Conservation (phyloP, 2,888 invertebrate genomes). For the Acanthococcus lagerstroemiae region DNA sequence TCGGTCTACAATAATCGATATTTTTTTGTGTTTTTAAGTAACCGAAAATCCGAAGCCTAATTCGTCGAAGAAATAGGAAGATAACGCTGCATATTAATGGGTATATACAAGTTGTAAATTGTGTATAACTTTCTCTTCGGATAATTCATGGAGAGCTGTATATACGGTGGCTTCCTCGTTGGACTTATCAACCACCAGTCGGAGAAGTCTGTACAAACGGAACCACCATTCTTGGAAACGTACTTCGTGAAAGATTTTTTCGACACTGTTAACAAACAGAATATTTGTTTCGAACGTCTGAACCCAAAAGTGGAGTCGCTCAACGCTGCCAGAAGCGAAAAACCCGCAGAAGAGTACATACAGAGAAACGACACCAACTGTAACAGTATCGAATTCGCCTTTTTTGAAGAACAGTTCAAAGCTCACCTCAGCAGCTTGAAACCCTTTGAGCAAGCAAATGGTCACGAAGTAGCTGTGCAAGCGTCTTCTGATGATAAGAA, state of each 20-base stretch:
- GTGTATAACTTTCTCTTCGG: too few relatives aligned
- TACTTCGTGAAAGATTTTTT: slow-evolving; percentile 24
- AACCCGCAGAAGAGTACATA: slow-evolving; percentile 7
- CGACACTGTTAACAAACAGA: slow-evolving; percentile 12
- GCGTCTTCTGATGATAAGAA: not conserved
- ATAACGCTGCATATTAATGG: too few relatives aligned
- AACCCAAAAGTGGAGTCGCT: not conserved
- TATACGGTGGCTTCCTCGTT: slow-evolving; percentile 5
- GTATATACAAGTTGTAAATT: too few relatives aligned
- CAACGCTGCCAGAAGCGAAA: slow-evolving; percentile 7
- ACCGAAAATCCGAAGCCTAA: too few relatives aligned
- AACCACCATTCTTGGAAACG: slow-evolving; percentile 15
- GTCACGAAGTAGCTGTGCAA: not conserved
- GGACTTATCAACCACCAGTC: slow-evolving; percentile 20
- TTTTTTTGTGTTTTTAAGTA: too few relatives aligned
- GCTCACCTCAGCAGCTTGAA: slow-evolving; percentile 18
- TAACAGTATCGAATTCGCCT: not conserved
- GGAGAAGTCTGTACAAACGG: slow-evolving; percentile 22
- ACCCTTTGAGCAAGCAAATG: slow-evolving; percentile 2
- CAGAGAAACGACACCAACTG: slow-evolving; percentile 4
- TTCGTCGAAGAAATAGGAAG: too few relatives aligned
- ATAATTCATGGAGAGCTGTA: slow-evolving; percentile 13
- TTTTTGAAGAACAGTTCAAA: slow-evolving; percentile 27
- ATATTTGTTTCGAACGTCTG: slow-evolving; percentile 18
- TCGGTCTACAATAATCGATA: too few relatives aligned